These are phyloP conservation scores for Lysiphlebus fabarum DNA, from an alignment of 1,140 invertebrate species.

Conservation along the genomic window DNA sequence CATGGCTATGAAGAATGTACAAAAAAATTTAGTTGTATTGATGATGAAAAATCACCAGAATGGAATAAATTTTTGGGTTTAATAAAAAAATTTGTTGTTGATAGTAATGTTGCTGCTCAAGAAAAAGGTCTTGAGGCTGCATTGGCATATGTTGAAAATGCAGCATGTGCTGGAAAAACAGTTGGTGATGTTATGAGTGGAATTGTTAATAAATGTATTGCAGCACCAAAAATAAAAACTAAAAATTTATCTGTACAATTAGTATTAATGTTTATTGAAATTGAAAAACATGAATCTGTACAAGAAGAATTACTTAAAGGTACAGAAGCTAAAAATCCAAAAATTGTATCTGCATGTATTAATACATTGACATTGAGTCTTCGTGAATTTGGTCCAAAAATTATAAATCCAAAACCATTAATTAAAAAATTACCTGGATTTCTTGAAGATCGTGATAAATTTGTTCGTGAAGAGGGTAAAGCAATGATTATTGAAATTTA, in stretches of 20 bases:
- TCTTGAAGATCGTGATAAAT: constrained; percentile 89
- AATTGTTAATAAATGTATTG: constrained; percentile 88
- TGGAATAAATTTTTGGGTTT: constrained; percentile 87
- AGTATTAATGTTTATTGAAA: constrained; percentile 90
- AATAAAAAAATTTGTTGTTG: constrained; percentile 94
- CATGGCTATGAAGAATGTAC: constrained; percentile 91
- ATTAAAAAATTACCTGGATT: constrained; percentile 83
- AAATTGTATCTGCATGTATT: constrained; percentile 86
- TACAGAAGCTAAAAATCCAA: constrained; percentile 93
- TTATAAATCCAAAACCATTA: constrained; percentile 83
- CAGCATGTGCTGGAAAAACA: constrained; percentile 75
- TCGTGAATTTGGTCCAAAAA: constrained; percentile 87
- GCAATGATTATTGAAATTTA: constrained; percentile 86
- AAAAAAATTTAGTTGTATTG: constrained; percentile 80
- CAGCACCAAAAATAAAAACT: constrained; percentile 85
- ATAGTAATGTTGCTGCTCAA: constrained; percentile 92
- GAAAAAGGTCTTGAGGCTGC: constrained; percentile 94
- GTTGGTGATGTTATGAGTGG: constrained; percentile 85
- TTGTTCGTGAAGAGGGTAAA: constrained; percentile 88
- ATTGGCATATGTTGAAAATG: constrained; percentile 86
- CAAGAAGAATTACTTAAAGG: constrained; percentile 91
- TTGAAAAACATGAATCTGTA: constrained; percentile 90
- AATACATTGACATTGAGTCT: constrained; percentile 71
- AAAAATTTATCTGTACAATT: constrained; percentile 88
- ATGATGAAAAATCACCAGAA: constrained; percentile 90